Conservation (phyloP, 2,113 vertebrate genomes). For the Montifringilla adamsi region DNA sequence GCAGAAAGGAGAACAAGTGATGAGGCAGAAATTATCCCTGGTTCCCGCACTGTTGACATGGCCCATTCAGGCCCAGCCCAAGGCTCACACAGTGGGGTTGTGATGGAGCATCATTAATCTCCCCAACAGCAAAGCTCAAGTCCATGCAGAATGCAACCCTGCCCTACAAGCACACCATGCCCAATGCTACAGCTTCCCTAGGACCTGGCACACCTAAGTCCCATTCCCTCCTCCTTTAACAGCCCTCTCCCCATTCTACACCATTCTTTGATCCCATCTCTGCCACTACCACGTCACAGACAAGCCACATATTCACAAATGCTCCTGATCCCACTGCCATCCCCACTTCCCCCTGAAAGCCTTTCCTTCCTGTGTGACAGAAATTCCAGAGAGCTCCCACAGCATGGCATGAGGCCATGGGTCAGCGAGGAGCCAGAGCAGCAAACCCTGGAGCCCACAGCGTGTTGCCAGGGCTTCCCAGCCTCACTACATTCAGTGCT, state of each 20-base stretch:
- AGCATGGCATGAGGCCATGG: rapidly evolving
- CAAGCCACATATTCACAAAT: background rate
- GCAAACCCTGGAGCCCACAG: background rate
- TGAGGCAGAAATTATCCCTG: background rate
- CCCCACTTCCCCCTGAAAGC: background rate
- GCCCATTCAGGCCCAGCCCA: background rate
- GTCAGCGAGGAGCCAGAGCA: background rate
- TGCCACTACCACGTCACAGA: background rate
- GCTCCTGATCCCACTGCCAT: background rate
- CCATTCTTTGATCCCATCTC: background rate
- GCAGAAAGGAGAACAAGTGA: background rate
- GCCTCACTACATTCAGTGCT: background rate
- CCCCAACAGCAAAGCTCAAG: background rate
- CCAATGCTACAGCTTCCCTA: background rate
- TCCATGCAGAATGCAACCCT: background rate
- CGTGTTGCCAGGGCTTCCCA: background rate
- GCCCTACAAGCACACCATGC: background rate
- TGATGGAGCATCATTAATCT: background rate
- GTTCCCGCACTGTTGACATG: rapidly evolving
- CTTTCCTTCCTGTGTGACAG: background rate
- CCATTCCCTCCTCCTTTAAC: background rate
- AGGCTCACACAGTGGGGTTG: rapidly evolving
- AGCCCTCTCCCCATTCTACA: background rate
- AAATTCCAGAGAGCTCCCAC: background rate
- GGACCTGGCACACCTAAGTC: background rate